Evolutionary conservation across 2,888 invertebrate genomes (phyloP).

Genomic region (Margaritifera margaritifera): DNA sequence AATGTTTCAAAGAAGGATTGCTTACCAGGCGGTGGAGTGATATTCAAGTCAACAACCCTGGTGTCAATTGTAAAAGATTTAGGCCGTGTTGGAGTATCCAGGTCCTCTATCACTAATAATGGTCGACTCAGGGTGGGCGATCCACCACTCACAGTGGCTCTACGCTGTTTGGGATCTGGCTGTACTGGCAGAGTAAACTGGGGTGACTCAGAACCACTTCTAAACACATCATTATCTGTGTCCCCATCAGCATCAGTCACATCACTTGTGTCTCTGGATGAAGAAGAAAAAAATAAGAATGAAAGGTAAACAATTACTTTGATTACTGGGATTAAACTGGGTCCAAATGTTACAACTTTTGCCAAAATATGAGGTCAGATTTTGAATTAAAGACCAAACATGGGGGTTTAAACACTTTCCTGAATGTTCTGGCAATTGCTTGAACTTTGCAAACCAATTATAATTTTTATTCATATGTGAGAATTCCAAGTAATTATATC

Average conservation of each 20-base stretch:
- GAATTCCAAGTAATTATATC: too few relatives aligned
- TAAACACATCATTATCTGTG: slow-evolving; percentile 73
- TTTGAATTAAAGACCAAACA: too few relatives aligned
- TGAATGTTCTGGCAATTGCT: too few relatives aligned
- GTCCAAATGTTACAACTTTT: too few relatives aligned
- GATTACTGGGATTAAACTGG: too few relatives aligned
- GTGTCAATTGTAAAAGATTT: slow-evolving; percentile 54
- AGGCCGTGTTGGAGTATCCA: slow-evolving; percentile 58
- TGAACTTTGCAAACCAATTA: too few relatives aligned
- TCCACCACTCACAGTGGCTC: slow-evolving; percentile 90
- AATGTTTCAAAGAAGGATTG: not conserved
- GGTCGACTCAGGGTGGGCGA: slow-evolving; percentile 65
- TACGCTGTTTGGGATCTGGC: slow-evolving; percentile 77
- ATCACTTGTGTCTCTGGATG: slow-evolving; percentile 4
- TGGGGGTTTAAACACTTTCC: too few relatives aligned
- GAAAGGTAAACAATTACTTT: not conserved
- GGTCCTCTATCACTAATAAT: slow-evolving; percentile 61
- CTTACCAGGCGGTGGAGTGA: slow-evolving; percentile 38
- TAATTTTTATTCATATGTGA: too few relatives aligned
- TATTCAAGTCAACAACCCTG: slow-evolving; percentile 28
- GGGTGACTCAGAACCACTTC: slow-evolving; percentile 67
- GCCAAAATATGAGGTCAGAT: too few relatives aligned
- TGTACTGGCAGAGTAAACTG: slow-evolving; percentile 64
- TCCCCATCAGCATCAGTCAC: slow-evolving; percentile 66
- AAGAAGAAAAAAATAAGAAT: not conserved